A percentile compares a stretch with the other conserved stretches of the same genome.
Conservation (phyloP, 2,113 vertebrate species). For the cat (Felis catus) region F.catus_Fca126_mat1.0 CM031415.1:204168001-204168500, state of each 20-base stretch:
- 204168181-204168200: not conserved
- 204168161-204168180: not conserved
- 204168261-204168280: not conserved
- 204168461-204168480: no score
- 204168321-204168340: not conserved
- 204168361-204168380: not conserved
- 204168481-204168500: no score
- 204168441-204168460: no score
- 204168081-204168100: not conserved
- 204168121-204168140: no score
- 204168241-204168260: not conserved
- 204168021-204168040: no score
- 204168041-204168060: not conserved
- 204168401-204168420: not conserved
- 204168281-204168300: not conserved
- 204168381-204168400: fast-evolving
- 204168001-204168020: fast-evolving
- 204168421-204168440: not conserved
- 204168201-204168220: not conserved
- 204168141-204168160: no score
- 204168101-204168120: fast-evolving
- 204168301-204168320: not conserved
- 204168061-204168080: not conserved
- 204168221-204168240: not conserved
- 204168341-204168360: fast-evolving